Percentiles rank a stretch among this genome's conserved stretches.
These are phyloP conservation scores for Trichomalopsis sarcophagae DNA, from an alignment of 1,140 invertebrate genomes.

Conservation along the genomic window DNA sequence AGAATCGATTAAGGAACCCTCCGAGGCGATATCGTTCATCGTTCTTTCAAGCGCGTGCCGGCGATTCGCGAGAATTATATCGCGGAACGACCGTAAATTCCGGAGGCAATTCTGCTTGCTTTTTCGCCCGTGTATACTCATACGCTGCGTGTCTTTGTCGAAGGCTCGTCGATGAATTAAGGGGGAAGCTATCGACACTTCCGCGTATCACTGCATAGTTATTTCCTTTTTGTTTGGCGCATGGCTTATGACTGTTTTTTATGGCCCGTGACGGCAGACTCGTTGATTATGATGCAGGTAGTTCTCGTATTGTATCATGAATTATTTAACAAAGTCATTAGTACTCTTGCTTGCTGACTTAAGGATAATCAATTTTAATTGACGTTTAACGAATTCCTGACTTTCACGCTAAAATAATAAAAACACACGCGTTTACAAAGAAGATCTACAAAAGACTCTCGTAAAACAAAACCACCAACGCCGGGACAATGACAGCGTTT, in stretches of 20 bases:
- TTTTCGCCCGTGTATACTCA: neutral
- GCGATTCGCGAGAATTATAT: conserved; percentile 38
- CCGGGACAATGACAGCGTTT: neutral
- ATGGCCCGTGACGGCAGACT: too few species aligned
- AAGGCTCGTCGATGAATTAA: neutral
- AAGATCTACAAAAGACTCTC: neutral
- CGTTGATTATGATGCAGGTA: too few species aligned
- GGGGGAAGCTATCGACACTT: too few species aligned
- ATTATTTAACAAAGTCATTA: too few species aligned
- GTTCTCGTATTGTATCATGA: too few species aligned
- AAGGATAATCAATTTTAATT: too few species aligned
- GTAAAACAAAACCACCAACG: neutral
- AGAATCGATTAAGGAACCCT: conserved; percentile 46
- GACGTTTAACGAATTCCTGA: too few species aligned
- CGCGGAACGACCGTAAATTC: conserved; percentile 18
- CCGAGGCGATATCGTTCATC: neutral
- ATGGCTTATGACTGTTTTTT: too few species aligned
- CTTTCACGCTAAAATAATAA: neutral
- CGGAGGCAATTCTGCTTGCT: neutral
- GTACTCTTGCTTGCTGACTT: too few species aligned
- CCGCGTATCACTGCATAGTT: too few species aligned
- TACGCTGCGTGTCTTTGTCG: neutral
- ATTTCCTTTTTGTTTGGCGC: too few species aligned
- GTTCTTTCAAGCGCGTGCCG: neutral
- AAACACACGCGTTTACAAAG: neutral